Percentiles rank a stretch among this genome's conserved stretches.
Evolutionary conservation across 2,113 vertebrate species (phyloP).

Genomic region (Colistium nudipinnis): DNA sequence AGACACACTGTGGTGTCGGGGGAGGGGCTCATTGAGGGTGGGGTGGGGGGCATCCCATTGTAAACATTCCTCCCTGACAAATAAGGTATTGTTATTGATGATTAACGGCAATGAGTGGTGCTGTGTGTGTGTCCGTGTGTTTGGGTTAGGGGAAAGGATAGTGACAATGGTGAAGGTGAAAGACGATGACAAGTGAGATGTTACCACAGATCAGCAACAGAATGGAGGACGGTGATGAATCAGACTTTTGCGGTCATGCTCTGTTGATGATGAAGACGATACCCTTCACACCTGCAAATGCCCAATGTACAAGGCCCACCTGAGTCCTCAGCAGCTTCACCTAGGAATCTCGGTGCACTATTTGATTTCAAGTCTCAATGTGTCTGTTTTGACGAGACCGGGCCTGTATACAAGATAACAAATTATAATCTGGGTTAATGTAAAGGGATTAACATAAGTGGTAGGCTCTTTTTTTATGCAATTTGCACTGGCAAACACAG

Average conservation of each 20-base stretch:
- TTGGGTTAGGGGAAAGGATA: constrained; percentile 22
- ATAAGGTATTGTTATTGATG: constrained; percentile 76
- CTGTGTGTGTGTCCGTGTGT: constrained; percentile 18
- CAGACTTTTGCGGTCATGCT: neutral
- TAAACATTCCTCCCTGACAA: constrained; percentile 74
- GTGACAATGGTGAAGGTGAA: constrained; percentile 46
- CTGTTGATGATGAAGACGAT: neutral
- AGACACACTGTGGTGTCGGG: constrained; percentile 63
- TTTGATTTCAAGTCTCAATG: no score
- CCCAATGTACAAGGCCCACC: no score
- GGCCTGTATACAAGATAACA: no score
- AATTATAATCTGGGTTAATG: no score
- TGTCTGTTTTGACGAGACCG: no score
- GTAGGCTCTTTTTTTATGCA: no score
- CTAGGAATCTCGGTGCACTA: no score
- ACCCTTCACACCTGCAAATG: no score
- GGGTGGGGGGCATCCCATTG: constrained; percentile 47
- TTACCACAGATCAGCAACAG: constrained; percentile 15
- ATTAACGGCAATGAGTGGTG: constrained; percentile 63
- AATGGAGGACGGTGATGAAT: constrained; percentile 2
- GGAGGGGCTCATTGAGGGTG: constrained; percentile 55
- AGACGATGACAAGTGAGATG: constrained; percentile 9
- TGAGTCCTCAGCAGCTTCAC: no score
- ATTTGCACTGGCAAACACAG: no score
- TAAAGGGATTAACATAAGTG: no score